Conservation (phyloP, 1,140 invertebrate species). For the Bombus waltoni region DNA sequence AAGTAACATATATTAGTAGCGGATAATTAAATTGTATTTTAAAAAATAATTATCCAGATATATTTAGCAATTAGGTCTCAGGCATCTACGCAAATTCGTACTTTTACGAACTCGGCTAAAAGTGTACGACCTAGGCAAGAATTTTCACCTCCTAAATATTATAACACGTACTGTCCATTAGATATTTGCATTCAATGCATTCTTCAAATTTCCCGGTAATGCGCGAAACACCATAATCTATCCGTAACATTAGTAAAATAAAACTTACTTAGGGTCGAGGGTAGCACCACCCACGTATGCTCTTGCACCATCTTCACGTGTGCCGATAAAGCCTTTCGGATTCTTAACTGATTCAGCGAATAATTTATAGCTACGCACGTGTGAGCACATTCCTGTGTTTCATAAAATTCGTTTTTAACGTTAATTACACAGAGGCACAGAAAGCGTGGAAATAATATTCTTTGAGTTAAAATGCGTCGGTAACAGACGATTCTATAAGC, state of each 20-base stretch:
- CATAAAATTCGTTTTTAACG: background rate
- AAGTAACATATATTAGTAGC: background rate
- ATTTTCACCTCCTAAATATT: too few species aligned
- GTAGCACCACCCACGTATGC: conserved; percentile 59
- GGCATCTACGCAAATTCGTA: too few species aligned
- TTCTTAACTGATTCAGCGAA: conserved; percentile 84
- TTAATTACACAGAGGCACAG: background rate
- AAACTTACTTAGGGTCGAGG: conserved; percentile 48
- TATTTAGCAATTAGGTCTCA: too few species aligned
- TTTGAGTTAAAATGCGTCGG: background rate
- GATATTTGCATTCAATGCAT: accelerated
- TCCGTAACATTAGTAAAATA: accelerated
- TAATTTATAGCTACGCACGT: conserved; percentile 82
- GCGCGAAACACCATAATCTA: background rate
- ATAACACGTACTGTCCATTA: too few species aligned
- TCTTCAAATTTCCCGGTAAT: background rate
- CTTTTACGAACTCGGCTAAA: background rate
- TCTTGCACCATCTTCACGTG: background rate
- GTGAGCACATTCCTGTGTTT: conserved; percentile 81
- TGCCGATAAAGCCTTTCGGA: conserved; percentile 38
- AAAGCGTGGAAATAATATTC: too few species aligned
- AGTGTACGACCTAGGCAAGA: background rate
- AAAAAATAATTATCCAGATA: background rate
- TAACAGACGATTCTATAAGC: background rate
- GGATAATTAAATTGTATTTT: background rate